phyloP scores from a whole-genome alignment of 2,797 vertebrate species.

The Hybognathus amarus region DNA sequence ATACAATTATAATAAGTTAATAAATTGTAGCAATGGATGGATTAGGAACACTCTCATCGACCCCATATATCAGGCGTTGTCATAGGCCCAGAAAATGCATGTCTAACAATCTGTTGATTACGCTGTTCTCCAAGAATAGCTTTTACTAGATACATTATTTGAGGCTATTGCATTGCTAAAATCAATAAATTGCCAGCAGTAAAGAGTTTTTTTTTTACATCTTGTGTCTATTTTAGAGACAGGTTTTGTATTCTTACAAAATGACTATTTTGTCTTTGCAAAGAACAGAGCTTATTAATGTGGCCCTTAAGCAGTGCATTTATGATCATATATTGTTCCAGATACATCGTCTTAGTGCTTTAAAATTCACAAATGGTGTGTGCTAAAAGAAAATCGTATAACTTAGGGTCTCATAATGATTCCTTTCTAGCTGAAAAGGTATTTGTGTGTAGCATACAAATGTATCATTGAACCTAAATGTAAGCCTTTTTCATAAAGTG shows the following conservation, averaged over 20 bases:
- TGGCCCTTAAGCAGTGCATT: conserved; percentile 20
- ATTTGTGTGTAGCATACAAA: conserved; percentile 13
- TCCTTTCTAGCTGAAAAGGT: conserved; percentile 2
- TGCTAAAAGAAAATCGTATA: conserved; percentile 7
- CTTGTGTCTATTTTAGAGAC: conserved; percentile 73
- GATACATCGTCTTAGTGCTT: background rate
- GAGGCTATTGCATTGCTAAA: conserved; percentile 81
- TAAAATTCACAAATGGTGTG: conserved; percentile 1
- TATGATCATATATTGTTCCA: conserved; percentile 24
- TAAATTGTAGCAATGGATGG: conserved; percentile 98
- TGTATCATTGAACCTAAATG: conserved; percentile 3
- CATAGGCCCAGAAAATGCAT: conserved; percentile 94
- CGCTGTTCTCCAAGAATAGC: conserved; percentile 78
- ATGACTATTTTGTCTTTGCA: conserved; percentile 79
- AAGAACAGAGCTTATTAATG: conserved; percentile 67
- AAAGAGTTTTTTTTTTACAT: conserved; percentile 76
- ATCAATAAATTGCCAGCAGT: conserved; percentile 81
- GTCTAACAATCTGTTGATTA: conserved; percentile 99
- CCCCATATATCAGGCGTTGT: conserved; percentile 96
- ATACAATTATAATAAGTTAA: conserved; percentile 99
- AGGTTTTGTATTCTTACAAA: conserved; percentile 77
- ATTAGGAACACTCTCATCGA: conserved; percentile 91
- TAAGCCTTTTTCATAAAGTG: conserved; percentile 19
- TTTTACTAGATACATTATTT: conserved; percentile 80
- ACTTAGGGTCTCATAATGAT: background rate